A percentile compares a stretch with the other conserved stretches of the same genome.
Conservation (phyloP, 2,113 vertebrate species). For the Clinocottus analis region DNA sequence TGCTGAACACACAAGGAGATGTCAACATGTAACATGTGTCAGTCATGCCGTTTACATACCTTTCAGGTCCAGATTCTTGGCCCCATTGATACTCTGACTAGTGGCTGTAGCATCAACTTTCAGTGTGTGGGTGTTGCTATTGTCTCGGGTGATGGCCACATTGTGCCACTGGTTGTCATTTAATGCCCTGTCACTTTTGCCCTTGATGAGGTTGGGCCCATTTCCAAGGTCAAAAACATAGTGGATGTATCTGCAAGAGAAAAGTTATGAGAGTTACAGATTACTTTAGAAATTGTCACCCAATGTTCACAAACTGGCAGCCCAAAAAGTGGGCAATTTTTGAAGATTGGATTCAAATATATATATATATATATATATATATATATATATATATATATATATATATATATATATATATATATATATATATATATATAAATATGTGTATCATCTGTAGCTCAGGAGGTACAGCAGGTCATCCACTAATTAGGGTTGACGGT, state of each 20-base stretch:
- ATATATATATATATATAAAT: no score
- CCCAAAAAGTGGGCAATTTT: not conserved
- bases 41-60: constrained; percentile 78
- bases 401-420: no score
- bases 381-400: no score
- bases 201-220: constrained; percentile 97
- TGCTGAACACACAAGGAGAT: not conserved
- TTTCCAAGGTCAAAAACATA: constrained; percentile 99
- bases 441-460: not conserved
- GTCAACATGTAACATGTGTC: not conserved
- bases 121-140: constrained; percentile 96
- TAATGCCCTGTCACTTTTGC: constrained; percentile 92
- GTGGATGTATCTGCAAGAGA: constrained; percentile 90
- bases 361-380: no score
- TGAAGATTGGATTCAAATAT: not conserved
- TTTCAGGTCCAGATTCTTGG: constrained; percentile 99
- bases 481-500: not conserved
- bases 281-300: not conserved
- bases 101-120: constrained; percentile 95
- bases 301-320: not conserved
- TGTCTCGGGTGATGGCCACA: constrained; percentile 96
- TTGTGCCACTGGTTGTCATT: constrained; percentile 99
- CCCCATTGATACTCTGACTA: constrained; percentile 97
- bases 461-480: not conserved
- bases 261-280: not conserved